Conservation (phyloP, 2,888 invertebrate species). For the Caprella mutica region DNA sequence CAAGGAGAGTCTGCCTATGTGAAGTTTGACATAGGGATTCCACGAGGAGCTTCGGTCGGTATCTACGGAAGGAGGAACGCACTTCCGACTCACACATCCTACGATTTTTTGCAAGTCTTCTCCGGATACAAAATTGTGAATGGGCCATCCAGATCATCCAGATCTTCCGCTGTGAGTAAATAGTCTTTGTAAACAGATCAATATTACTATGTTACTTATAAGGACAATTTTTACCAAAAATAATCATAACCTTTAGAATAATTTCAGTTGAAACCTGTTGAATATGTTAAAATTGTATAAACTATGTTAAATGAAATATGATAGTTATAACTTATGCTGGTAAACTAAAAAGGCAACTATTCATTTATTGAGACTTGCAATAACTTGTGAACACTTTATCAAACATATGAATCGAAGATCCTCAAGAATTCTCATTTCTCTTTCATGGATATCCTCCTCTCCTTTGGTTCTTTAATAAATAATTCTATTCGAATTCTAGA, state of each 20-base stretch:
- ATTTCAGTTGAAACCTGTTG: too few relatives aligned
- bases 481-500: too few relatives aligned
- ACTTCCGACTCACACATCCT: conserved; percentile 88
- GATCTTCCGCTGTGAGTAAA: conserved; percentile 22
- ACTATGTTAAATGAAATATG: neutral
- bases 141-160: conserved; percentile 7
- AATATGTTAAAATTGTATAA: neutral
- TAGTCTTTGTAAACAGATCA: neutral
- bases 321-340: neutral
- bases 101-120: conserved; percentile 65
- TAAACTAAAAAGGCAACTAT: neutral
- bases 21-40: conserved; percentile 86
- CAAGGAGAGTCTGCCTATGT: conserved; percentile 88
- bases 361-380: too few relatives aligned
- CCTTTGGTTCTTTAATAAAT: too few relatives aligned
- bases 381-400: too few relatives aligned
- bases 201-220: too few relatives aligned
- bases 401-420: too few relatives aligned
- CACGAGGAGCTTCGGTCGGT: conserved; percentile 78
- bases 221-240: too few relatives aligned
- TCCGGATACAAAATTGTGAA: conserved; percentile 20
- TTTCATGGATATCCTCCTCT: too few relatives aligned
- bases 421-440: too few relatives aligned
- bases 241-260: too few relatives aligned
- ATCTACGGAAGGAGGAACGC: conserved; percentile 89